These are phyloP conservation scores for Harpagifer antarcticus DNA, from an alignment of 2,797 vertebrate genomes.

Conservation along the genomic window DNA sequence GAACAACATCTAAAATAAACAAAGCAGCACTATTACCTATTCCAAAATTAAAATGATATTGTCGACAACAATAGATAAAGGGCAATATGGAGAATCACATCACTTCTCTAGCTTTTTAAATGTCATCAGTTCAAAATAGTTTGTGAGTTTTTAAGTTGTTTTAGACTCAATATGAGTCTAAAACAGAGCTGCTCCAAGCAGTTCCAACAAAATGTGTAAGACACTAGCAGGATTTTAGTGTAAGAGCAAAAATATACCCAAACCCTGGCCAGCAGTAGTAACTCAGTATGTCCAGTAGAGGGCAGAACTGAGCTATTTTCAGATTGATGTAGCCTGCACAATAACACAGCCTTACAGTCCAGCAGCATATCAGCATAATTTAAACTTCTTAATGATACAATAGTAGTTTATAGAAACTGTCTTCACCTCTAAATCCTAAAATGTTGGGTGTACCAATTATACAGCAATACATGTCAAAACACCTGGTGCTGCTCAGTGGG, in stretches of 20 bases:
- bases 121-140: neutral
- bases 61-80: too few relatives aligned
- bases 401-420: neutral
- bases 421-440: neutral
- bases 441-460: neutral
- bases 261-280: conserved; percentile 29
- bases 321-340: neutral
- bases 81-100: too few relatives aligned
- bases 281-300: conserved; percentile 61
- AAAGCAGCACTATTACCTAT: neutral
- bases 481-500: neutral
- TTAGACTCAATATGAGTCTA: too few relatives aligned
- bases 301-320: conserved; percentile 65
- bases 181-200: neutral
- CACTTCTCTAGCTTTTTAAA: neutral
- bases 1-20: neutral
- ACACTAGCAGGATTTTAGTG: neutral
- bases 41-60: too few relatives aligned
- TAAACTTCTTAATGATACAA: neutral
- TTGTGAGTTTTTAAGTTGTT: too few relatives aligned
- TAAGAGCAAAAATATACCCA: neutral
- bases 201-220: neutral
- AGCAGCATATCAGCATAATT: neutral
- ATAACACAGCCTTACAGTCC: neutral
- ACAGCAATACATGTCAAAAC: neutral